Percentiles rank a stretch among this genome's conserved stretches.
phyloP scores from a whole-genome alignment of 2,797 vertebrate species.

The Xerus rutilus region DNA sequence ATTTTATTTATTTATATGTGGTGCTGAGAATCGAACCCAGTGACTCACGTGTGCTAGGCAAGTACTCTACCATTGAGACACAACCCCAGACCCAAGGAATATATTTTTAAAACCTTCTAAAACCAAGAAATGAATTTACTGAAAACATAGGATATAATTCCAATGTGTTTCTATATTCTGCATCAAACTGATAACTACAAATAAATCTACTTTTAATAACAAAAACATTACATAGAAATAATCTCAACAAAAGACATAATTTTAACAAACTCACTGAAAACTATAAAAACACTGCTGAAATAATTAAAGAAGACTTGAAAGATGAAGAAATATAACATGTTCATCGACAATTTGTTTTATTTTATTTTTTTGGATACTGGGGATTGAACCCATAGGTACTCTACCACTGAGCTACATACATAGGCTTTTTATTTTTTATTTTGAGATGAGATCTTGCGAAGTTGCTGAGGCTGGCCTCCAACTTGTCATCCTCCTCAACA shows the following conservation, averaged over 20 bases:
- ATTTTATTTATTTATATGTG: too few species aligned
- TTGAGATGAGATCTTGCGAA: too few species aligned
- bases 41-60: too few species aligned
- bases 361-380: too few species aligned
- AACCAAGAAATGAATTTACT: background rate
- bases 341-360: background rate
- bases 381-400: too few species aligned
- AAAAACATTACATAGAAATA: background rate
- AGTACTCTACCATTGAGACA: too few species aligned
- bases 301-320: background rate
- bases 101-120: background rate
- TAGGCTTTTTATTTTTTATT: too few species aligned
- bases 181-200: background rate
- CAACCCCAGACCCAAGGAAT: background rate
- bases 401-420: too few species aligned
- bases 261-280: background rate
- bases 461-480: too few species aligned
- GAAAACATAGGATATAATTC: background rate
- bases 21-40: too few species aligned
- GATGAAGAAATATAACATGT: background rate
- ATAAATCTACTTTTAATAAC: background rate
- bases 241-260: background rate
- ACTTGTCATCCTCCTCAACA: background rate
- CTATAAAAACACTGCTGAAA: background rate
- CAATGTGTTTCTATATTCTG: background rate